Evolutionary conservation across 2,888 invertebrate species (phyloP), one percentile per base, ranked within the genome.

Genomic region (Netelia fuscicornis): DNA sequence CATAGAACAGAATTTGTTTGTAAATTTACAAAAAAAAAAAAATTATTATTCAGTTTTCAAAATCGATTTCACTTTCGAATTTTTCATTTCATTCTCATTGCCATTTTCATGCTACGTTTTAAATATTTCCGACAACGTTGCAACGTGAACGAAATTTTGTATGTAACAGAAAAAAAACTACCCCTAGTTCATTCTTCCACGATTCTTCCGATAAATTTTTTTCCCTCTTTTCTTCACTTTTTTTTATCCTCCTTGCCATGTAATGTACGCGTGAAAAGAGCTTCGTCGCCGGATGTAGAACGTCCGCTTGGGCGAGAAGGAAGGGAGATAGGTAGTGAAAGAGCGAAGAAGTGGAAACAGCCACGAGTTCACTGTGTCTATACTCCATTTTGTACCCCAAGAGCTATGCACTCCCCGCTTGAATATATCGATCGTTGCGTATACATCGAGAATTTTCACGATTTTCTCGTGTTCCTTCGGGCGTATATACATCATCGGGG

Each of bases 341-440:
- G 17, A 67, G 37, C 23, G 20, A 58, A 5, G 77, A 70, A 82
- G 84, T 81, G 82, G 80, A 85, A 84, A 72, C 70, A 86, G 37
- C 54, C 20, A 42, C 42, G 60, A 82, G 77, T 76, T 75, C 81
- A 44, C 52, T 64, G 54, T 65, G 62, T 76, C 52, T 75, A 30
- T 67, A 56, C 75, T 20, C 56, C 70, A 68, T 56, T 81, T 54
- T 60, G 48, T 64, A 70, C 52, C 75, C 37, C 60, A 64, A 81
- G 68, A 54, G 42, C n/a, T n/a, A 13, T 48, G 56, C 56, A 60
- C 64, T 74, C 54, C 56, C 67, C 60, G 10, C 44, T 44, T 68
- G 44, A 77, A 67, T 77, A 58, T 68, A 77, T 77, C 77, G 82
- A 82, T 82, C 65, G 65, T 56, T 17, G n/a, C 44, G 6, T 25